Percentiles rank a stretch among this genome's conserved stretches.
Conservation (phyloP, 2,888 invertebrate genomes). For the Drepanosiphum platanoidis region DNA sequence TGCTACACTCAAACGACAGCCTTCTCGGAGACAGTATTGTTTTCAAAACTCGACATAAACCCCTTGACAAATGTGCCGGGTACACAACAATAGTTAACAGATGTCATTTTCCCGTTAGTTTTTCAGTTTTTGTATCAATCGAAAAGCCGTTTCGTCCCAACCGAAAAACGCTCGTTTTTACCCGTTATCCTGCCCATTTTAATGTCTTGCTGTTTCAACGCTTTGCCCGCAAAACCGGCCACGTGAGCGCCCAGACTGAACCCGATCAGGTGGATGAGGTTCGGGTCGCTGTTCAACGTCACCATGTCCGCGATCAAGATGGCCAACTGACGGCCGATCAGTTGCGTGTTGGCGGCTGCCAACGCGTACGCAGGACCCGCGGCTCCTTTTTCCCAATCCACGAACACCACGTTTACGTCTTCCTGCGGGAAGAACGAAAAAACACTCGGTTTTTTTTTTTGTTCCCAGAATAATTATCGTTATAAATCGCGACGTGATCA, state of each 20-base stretch:
- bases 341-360: conserved; percentile 73
- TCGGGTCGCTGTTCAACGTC: conserved; percentile 68
- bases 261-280: conserved; percentile 71
- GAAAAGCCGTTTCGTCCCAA: too few species aligned
- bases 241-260: conserved; percentile 74
- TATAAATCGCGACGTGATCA: too few species aligned
- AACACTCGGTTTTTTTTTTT: not conserved
- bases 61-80: too few species aligned
- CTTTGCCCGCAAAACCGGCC: conserved; percentile 72
- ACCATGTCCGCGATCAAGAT: conserved; percentile 70
- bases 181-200: conserved; percentile 73
- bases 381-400: conserved; percentile 73
- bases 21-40: too few species aligned
- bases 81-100: too few species aligned
- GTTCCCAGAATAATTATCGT: too few species aligned
- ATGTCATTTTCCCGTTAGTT: too few species aligned
- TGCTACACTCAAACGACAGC: too few species aligned
- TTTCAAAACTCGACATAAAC: too few species aligned
- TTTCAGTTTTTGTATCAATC: too few species aligned
- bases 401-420: conserved; percentile 70
- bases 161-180: too few species aligned
- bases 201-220: conserved; percentile 68
- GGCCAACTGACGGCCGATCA: conserved; percentile 72
- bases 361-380: conserved; percentile 70
- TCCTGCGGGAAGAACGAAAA: conserved; percentile 67